Conservation (phyloP, 2,113 vertebrate genomes). For the Vimba vimba region DNA sequence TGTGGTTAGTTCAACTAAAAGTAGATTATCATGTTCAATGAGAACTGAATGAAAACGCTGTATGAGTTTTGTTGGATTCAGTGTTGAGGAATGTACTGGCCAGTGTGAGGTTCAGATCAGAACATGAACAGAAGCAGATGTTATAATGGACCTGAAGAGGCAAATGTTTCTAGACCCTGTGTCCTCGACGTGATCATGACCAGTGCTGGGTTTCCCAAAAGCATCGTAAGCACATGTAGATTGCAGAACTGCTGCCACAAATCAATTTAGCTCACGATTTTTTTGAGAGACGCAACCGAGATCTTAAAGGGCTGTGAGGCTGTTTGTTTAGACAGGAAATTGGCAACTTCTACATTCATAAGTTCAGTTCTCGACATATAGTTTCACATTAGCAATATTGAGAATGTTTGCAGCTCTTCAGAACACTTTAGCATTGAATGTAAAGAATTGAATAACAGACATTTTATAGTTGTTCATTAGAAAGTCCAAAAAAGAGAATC, state of each 20-base stretch:
- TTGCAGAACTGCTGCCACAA: no score
- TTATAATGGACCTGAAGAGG: conserved; percentile 27
- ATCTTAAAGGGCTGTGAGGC: conserved; percentile 23
- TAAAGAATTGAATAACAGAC: conserved; percentile 11
- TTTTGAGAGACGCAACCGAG: neutral
- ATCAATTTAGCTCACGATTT: no score
- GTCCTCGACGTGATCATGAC: conserved; percentile 6
- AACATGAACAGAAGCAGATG: neutral
- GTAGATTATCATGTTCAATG: neutral
- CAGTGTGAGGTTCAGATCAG: neutral
- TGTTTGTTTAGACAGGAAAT: conserved; percentile 3
- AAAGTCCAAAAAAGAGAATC: conserved; percentile 14
- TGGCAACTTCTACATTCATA: conserved; percentile 56
- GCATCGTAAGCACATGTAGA: no score
- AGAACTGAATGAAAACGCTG: neutral
- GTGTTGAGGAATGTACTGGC: conserved; percentile 16
- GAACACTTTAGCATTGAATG: conserved; percentile 19
- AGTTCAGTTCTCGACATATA: conserved; percentile 26
- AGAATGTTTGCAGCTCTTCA: conserved; percentile 31
- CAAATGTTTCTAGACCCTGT: conserved; percentile 46
- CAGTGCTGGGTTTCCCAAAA: no score
- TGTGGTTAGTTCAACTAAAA: neutral
- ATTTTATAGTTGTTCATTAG: conserved; percentile 39
- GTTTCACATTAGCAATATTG: conserved; percentile 43
- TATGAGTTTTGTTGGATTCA: neutral